A percentile compares a stretch with the other conserved stretches of the same genome.
These are phyloP conservation scores for Xiphophorus couchianus DNA, from an alignment of 2,113 vertebrate species.

Conservation along the genomic window DNA sequence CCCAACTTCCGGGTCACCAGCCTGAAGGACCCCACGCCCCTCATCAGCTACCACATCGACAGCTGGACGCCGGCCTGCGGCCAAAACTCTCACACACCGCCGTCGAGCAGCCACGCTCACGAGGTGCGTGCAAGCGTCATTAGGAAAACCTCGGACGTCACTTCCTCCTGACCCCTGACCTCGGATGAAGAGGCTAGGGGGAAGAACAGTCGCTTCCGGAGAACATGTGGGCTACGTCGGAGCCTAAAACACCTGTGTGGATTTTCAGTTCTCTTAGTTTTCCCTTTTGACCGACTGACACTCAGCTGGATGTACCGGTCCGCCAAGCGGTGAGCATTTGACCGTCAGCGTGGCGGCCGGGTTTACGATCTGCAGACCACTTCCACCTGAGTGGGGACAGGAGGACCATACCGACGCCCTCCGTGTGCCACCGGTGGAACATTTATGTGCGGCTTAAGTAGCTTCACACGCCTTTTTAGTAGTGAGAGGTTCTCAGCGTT, in stretches of 20 bases:
- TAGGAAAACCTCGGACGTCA: constrained; percentile 95
- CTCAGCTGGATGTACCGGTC: neutral
- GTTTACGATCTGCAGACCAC: neutral
- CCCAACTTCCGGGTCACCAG: constrained; percentile 90
- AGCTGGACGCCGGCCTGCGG: constrained; percentile 79
- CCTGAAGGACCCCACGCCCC: constrained; percentile 84
- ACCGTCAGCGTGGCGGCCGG: neutral
- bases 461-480: neutral
- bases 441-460: constrained; percentile 1
- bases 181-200: neutral
- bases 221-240: constrained; percentile 1
- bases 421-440: neutral
- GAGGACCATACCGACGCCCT: neutral
- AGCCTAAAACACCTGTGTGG: constrained; percentile 11
- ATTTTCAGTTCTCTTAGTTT: neutral
- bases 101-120: constrained; percentile 70
- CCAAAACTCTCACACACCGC: constrained; percentile 68
- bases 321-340: neutral
- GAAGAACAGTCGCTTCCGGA: neutral
- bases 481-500: neutral
- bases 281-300: neutral
- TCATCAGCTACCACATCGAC: constrained; percentile 81
- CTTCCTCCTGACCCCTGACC: constrained; percentile 66
- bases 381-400: neutral
- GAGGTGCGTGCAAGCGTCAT: constrained; percentile 95